Conservation (phyloP, 2,113 vertebrate species). For the Eidolon helvum region DNA sequence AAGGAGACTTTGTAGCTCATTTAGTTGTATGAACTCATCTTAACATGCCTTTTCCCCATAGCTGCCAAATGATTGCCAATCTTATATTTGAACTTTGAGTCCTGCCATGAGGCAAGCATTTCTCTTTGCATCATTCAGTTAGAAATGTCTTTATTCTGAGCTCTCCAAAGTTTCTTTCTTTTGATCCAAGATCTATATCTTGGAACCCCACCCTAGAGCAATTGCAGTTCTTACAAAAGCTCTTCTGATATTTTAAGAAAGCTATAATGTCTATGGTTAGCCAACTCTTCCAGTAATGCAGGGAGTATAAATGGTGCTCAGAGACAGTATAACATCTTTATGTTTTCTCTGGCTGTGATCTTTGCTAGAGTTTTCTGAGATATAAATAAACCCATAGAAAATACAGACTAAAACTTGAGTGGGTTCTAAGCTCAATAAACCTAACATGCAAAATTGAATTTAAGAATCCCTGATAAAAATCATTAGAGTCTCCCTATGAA, state of each 20-base stretch:
- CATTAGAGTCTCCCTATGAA: neutral
- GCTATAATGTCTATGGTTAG: neutral
- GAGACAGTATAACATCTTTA: neutral
- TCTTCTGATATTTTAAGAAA: constrained; percentile 32
- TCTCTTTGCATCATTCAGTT: neutral
- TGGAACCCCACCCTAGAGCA: neutral
- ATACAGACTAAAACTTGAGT: neutral
- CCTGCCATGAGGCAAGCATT: neutral
- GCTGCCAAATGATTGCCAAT: neutral
- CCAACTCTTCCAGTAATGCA: neutral
- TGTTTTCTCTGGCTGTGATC: neutral
- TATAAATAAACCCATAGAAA: constrained; percentile 30
- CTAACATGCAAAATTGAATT: neutral
- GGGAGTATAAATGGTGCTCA: neutral
- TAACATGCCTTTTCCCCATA: neutral
- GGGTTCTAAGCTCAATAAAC: neutral
- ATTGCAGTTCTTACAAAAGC: neutral
- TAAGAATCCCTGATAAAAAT: neutral
- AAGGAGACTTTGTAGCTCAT: neutral
- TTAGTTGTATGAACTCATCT: neutral
- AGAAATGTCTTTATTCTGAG: constrained; percentile 3
- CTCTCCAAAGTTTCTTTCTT: neutral
- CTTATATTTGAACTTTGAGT: neutral
- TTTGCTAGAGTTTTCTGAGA: constrained; percentile 20
- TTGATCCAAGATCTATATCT: neutral